These are phyloP conservation scores for Musca domestica DNA, from an alignment of 1,140 invertebrate genomes.

Conservation along the genomic window DNA sequence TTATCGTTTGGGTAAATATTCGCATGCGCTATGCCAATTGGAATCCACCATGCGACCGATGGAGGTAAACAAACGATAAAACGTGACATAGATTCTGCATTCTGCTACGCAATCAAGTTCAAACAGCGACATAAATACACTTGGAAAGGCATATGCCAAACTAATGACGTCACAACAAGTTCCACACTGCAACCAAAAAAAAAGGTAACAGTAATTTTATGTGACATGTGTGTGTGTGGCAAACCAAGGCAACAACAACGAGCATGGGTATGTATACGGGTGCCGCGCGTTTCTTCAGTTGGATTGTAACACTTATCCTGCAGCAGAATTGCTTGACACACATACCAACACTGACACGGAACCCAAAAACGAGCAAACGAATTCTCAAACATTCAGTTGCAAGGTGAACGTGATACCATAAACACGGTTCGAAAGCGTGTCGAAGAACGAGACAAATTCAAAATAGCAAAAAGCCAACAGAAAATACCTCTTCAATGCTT, in stretches of 20 bases:
- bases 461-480: not conserved
- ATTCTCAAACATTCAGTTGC: conserved; percentile 6
- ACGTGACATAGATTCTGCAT: conserved; percentile 13
- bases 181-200: not conserved
- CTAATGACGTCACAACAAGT: conserved; percentile 12
- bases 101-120: not conserved
- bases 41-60: conserved; percentile 1
- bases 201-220: no score
- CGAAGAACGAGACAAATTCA: not conserved
- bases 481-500: not conserved
- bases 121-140: not conserved
- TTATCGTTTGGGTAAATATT: not conserved
- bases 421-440: conserved; percentile 3
- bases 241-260: no score
- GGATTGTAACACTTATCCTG: conserved; percentile 19
- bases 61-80: conserved; percentile 17
- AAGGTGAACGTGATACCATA: conserved; percentile 17
- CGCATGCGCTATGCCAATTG: not conserved
- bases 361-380: conserved; percentile 2
- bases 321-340: not conserved
- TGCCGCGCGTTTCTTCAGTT: not conserved
- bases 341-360: not conserved
- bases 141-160: not conserved
- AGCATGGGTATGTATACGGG: not conserved
- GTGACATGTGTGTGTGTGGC: no score